Base-by-base conservation (phyloP, 2,888 invertebrate genomes). In the Trachelus troglodyta region DNA sequence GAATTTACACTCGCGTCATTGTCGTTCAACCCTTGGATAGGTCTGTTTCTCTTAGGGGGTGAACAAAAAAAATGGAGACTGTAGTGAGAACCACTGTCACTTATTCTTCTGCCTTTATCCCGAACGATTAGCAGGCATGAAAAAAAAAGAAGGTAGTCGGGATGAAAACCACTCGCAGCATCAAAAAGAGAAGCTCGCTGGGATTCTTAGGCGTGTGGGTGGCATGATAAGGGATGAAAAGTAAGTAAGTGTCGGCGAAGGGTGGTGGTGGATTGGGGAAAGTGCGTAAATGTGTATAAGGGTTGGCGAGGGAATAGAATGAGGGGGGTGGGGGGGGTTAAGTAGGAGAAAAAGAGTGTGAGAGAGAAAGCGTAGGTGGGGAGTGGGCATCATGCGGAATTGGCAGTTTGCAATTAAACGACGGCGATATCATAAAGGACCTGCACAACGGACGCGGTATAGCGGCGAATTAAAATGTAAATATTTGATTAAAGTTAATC, bases 401-500 rank as follows among this genome's bases (percentile, higher is more conserved):
- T 84, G 88, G 87, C 86, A 87, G 87, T 89, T 88, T 86, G 89
- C 87, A 89, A 89, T 89, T 89, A 89, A 89, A 89, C 86, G 88
- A 87, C 85, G 87, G 83, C 85, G 84, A 84, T 84, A 86, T 86
- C 86, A 86, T 86, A 85, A 87, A 87, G 83, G 73, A 33, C 9
- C 30, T 11, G 15, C 15, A 68, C 40, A 40, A 56, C 56, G 56
- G 56, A 2, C 23, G 56, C 23, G 56, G 23, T 56, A 56, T 56
- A 80, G 83, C 85, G 85, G 86, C 87, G 89, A 90, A 90, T 90
- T 90, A 90, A 90, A 90, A 90, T 89, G 89, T 90, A 90, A 91
- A 91, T 91, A 90, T 90, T 91, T 90, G 89, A 91, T 91, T 88
- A 90, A 90, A 90, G 88, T 91, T 90, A 91, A 89, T 90, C 89